Evolutionary conservation across 2,888 invertebrate species (phyloP).

Genomic region (Protodeltote pygarga): DNA sequence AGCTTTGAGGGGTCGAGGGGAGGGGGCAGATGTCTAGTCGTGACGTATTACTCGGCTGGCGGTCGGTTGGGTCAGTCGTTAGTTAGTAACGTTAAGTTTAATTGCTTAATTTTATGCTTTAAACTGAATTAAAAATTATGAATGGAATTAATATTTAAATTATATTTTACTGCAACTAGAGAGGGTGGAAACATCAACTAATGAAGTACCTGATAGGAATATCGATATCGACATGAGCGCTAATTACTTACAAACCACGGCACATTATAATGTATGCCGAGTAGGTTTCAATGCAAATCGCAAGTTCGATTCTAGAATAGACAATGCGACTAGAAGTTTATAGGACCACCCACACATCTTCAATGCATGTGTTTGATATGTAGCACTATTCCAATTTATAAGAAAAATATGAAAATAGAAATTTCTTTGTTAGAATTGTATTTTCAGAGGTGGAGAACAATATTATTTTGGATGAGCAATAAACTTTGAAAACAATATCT

Average conservation of each 20-base stretch:
- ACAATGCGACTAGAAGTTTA: slow-evolving; percentile 81
- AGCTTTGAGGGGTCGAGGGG: slow-evolving; percentile 70
- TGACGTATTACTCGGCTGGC: slow-evolving; percentile 84
- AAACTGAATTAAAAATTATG: slow-evolving; percentile 32
- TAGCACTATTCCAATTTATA: slow-evolving; percentile 41
- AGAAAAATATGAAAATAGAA: slow-evolving; percentile 41
- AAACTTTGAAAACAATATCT: slow-evolving; percentile 10
- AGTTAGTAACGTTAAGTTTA: slow-evolving; percentile 56
- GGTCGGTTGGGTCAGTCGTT: slow-evolving; percentile 76
- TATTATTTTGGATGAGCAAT: slow-evolving; percentile 21
- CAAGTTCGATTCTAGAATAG: slow-evolving; percentile 85
- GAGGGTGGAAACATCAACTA: slow-evolving; percentile 60
- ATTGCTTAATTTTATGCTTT: slow-evolving; percentile 55
- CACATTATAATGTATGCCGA: slow-evolving; percentile 80
- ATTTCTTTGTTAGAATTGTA: slow-evolving; percentile 32
- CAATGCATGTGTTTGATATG: slow-evolving; percentile 55
- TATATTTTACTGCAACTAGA: slow-evolving; percentile 24
- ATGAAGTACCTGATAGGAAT: slow-evolving; percentile 75
- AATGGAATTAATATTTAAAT: slow-evolving; percentile 11
- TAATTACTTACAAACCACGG: slow-evolving; percentile 79
- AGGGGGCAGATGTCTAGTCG: slow-evolving; percentile 83
- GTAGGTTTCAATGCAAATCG: slow-evolving; percentile 84
- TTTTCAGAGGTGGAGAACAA: slow-evolving; percentile 36
- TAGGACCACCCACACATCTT: slow-evolving; percentile 82
- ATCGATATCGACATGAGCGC: slow-evolving; percentile 78